Evolutionary conservation across 1,140 invertebrate genomes (phyloP), one percentile per base, ranked within the genome.

Genomic region (Brachionus paranguensis): DNA sequence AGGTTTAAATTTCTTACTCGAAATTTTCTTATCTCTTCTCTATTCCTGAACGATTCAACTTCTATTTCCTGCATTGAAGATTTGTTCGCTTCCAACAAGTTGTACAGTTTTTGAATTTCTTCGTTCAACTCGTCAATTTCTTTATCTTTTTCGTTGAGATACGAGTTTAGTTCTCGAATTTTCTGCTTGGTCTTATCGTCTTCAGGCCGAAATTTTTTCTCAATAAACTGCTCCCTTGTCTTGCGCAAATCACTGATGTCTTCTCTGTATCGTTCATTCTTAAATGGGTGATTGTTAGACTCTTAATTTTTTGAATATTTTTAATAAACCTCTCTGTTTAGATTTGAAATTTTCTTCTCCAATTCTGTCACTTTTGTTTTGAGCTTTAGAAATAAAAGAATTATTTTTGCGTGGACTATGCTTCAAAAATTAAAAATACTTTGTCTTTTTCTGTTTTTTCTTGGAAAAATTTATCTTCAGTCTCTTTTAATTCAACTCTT

Each of bases 371-470:
- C 8, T 72, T 41, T 72, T 10, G 33, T 11, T 47, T 72, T 72
- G 10, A 72, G 37, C 68, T 72, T 45, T 43, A 11, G 33, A 17
- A 20, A 12, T 17, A 72, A 72, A 43, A 41, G 27, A 24, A 12
- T 24, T 10, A 14, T 27, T 27, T 27, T 65, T 1, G 12, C 0
- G 6, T 7, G 0, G 6, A 37, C 33, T 0, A 29, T 37, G 33
- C 0, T 68, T 41, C 41, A 33, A n/a, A 12, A 29, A 68, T 68
- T 3, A 4, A 68, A 33, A 50, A 50, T 50, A 47, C 72, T 47
- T 76, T 76, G 7, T 76, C 72, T 76, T 76, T 76, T 76, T 76
- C 72, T 0, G 72, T 47, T 17, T 76, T 76, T 76, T 76, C 72
- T 2, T 37, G 20, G 50, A 76, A 50, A 7, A 50, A 12, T 24